These are phyloP conservation scores for Mormyrops boulengeri DNA, from an alignment of 2,797 vertebrate genomes.

Conservation along the genomic window DNA sequence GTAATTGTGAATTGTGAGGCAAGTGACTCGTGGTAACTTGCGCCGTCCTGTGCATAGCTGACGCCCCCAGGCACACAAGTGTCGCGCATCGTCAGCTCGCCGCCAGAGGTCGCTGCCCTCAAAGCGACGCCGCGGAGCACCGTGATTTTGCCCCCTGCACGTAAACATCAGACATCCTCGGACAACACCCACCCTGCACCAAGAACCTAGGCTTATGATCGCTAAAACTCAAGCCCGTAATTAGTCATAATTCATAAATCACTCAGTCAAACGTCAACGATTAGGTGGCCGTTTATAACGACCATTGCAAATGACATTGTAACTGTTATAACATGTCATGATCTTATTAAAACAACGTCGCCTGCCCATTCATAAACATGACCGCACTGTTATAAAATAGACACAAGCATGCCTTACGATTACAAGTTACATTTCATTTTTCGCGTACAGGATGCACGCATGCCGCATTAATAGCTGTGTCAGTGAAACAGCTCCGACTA, in stretches of 20 bases:
- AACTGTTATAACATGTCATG: not conserved
- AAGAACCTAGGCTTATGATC: not conserved
- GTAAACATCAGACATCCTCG: constrained; percentile 9
- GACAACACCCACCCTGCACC: constrained; percentile 6
- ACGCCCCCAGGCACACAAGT: not conserved
- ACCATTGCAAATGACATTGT: not conserved
- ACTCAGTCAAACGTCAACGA: not conserved
- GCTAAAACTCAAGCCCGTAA: not conserved
- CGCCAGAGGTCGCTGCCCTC: not conserved
- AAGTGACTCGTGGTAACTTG: not conserved
- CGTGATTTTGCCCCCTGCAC: not conserved
- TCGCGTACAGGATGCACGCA: not conserved
- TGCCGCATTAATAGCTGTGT: constrained; percentile 5
- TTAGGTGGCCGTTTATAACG: not conserved
- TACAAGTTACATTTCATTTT: not conserved
- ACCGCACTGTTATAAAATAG: not conserved
- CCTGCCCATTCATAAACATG: not conserved
- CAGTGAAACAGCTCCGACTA: constrained; percentile 33
- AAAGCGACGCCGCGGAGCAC: not conserved
- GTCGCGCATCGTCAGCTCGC: not conserved
- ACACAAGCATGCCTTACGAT: not conserved
- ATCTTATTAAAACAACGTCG: not conserved
- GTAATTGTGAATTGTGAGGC: not conserved
- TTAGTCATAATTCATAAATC: not conserved
- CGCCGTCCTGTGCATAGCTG: not conserved